Evolutionary conservation across 2,888 invertebrate species (phyloP).

Genomic region (Rhingia rostrata): DNA sequence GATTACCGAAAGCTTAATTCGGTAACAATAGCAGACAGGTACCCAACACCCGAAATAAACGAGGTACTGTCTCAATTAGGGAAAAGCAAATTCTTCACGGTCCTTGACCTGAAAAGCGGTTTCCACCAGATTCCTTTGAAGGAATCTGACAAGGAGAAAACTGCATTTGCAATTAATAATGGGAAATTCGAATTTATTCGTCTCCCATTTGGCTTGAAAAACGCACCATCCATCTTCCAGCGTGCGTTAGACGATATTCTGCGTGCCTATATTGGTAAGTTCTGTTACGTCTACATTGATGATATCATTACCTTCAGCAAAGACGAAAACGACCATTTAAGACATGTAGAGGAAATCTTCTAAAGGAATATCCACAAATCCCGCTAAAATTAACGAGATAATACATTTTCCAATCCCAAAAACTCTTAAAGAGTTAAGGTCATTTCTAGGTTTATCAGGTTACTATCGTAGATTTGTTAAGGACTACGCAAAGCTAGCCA

Average conservation of each 20-base stretch:
- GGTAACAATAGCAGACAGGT: constrained; percentile 35
- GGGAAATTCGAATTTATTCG: constrained; percentile 44
- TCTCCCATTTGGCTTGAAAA: constrained; percentile 57
- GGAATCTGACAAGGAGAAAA: constrained; percentile 38
- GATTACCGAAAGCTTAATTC: constrained; percentile 13
- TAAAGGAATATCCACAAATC: too few species aligned
- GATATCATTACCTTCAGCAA: constrained; percentile 46
- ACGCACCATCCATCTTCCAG: constrained; percentile 49
- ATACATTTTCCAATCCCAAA: too few species aligned
- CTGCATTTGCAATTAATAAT: constrained; percentile 39
- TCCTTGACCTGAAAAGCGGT: constrained; percentile 27
- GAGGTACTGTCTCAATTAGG: constrained; percentile 34
- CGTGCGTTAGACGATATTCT: constrained; percentile 41
- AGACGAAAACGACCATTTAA: too few species aligned
- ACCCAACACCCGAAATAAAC: constrained; percentile 35
- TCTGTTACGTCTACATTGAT: constrained; percentile 38
- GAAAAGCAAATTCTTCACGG: constrained; percentile 28
- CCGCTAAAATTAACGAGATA: too few species aligned
- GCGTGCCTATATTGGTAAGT: background rate
- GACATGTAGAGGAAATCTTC: too few species aligned
- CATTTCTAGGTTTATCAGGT: too few species aligned
- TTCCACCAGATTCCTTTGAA: constrained; percentile 50
- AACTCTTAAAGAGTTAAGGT: too few species aligned
- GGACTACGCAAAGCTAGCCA: too few species aligned
- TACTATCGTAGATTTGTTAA: too few species aligned